Percentiles rank a stretch among this genome's conserved stretches.
phyloP scores from a whole-genome alignment of 2,113 vertebrate genomes.

The Heterocephalus glaber region DNA sequence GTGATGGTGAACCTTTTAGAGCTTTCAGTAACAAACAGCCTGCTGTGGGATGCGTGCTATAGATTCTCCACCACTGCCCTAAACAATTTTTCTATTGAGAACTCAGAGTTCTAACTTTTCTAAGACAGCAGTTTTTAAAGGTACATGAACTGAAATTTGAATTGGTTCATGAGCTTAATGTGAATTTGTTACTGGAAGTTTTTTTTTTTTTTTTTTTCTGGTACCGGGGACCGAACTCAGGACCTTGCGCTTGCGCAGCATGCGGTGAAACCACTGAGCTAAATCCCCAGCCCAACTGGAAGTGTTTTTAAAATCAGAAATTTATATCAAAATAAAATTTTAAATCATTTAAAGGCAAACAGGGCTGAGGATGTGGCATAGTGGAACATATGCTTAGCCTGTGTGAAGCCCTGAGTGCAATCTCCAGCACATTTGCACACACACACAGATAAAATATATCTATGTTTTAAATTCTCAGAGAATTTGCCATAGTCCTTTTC shows the following conservation, averaged over 20 bases:
- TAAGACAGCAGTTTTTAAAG: constrained; percentile 42
- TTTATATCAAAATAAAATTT: constrained; percentile 1
- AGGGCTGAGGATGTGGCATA: background rate
- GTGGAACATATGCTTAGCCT: background rate
- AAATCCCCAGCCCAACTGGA: too few species aligned
- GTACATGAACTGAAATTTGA: constrained; percentile 54
- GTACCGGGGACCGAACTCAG: too few species aligned
- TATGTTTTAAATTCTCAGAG: constrained; percentile 24
- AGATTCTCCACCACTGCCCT: background rate
- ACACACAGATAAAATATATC: background rate
- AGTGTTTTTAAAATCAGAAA: constrained; percentile 8
- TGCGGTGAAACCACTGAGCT: too few species aligned
- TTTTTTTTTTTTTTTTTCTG: too few species aligned
- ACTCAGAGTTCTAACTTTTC: constrained; percentile 45
- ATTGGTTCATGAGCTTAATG: constrained; percentile 12
- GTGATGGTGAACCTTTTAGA: background rate
- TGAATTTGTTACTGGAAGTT: constrained; percentile 30
- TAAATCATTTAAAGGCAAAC: constrained; percentile 29
- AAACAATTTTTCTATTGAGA: background rate
- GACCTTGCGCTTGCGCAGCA: too few species aligned
- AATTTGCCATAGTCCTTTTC: background rate
- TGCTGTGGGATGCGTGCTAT: background rate
- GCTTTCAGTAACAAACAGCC: background rate
- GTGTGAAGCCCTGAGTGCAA: background rate
- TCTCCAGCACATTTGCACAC: background rate